phyloP scores from a whole-genome alignment of 2,113 vertebrate species.

The Bubo bubo region DNA sequence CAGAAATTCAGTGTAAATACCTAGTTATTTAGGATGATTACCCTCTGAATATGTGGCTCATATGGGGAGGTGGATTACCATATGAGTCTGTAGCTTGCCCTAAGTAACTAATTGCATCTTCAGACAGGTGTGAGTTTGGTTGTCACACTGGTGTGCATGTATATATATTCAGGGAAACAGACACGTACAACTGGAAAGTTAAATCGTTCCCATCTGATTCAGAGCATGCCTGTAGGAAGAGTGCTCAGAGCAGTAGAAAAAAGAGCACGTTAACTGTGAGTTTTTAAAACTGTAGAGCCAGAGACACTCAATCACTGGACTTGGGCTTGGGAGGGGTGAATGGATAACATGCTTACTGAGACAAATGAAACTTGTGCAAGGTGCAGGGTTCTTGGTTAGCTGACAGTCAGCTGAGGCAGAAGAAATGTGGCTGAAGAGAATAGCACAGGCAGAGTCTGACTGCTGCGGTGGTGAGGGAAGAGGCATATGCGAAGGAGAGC shows the following conservation, averaged over 20 bases:
- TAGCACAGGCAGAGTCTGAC: background rate
- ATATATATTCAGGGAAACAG: background rate
- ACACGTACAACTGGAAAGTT: background rate
- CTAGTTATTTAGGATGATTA: background rate
- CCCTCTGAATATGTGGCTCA: background rate
- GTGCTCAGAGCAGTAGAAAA: background rate
- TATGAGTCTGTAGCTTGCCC: background rate
- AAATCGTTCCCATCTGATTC: background rate
- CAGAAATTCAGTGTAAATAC: background rate
- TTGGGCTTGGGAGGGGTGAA: background rate
- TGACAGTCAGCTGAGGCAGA: background rate
- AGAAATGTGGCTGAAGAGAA: background rate
- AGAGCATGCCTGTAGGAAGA: background rate
- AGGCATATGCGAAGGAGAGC: accelerated
- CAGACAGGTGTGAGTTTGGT: background rate
- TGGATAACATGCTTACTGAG: background rate
- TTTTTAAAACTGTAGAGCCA: background rate
- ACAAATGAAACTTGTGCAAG: background rate
- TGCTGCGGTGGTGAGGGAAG: background rate
- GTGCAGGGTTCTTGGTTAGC: background rate
- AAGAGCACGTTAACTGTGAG: background rate
- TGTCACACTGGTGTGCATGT: background rate
- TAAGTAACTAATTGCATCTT: background rate
- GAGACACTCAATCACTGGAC: background rate
- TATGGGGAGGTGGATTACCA: background rate